Evolutionary conservation across 2,113 vertebrate species (phyloP).

Genomic region (Thymallus thymallus): DNA sequence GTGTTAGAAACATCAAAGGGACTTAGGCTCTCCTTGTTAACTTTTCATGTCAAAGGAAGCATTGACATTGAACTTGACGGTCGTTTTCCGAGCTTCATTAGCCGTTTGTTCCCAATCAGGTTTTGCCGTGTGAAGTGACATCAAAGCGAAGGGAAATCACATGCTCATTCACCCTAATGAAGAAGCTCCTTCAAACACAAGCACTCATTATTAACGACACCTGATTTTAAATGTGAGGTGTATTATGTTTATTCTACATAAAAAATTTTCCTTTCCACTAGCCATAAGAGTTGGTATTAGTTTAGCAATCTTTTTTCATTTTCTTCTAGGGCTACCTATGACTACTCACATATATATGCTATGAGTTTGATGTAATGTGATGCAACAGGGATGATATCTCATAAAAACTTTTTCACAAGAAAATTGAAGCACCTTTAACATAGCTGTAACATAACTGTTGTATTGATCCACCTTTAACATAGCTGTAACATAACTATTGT

Average conservation of each 20-base stretch:
- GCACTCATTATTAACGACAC: slow-evolving; percentile 71
- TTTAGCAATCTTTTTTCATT: not conserved
- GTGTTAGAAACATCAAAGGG: slow-evolving; percentile 70
- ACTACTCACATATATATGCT: too few relatives aligned
- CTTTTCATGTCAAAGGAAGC: slow-evolving; percentile 69
- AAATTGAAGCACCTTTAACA: too few relatives aligned
- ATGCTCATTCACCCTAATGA: slow-evolving; percentile 60
- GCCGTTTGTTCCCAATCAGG: slow-evolving; percentile 41
- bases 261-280: slow-evolving; percentile 1
- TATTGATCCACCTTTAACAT: too few relatives aligned
- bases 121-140: slow-evolving; percentile 75
- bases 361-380: too few relatives aligned
- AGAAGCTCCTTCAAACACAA: slow-evolving; percentile 67
- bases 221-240: slow-evolving; percentile 66
- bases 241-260: slow-evolving; percentile 61
- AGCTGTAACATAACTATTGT: too few relatives aligned
- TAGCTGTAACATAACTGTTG: too few relatives aligned
- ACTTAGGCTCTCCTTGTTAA: slow-evolving; percentile 70
- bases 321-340: not conserved
- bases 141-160: slow-evolving; percentile 71
- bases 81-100: slow-evolving; percentile 72
- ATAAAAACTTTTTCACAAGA: too few relatives aligned
- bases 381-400: too few relatives aligned
- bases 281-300: not conserved
- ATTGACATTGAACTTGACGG: slow-evolving; percentile 68